A percentile compares a stretch with the other conserved stretches of the same genome.
Evolutionary conservation across 2,797 vertebrate genomes (phyloP).

Genomic region (Tinamus major): DNA sequence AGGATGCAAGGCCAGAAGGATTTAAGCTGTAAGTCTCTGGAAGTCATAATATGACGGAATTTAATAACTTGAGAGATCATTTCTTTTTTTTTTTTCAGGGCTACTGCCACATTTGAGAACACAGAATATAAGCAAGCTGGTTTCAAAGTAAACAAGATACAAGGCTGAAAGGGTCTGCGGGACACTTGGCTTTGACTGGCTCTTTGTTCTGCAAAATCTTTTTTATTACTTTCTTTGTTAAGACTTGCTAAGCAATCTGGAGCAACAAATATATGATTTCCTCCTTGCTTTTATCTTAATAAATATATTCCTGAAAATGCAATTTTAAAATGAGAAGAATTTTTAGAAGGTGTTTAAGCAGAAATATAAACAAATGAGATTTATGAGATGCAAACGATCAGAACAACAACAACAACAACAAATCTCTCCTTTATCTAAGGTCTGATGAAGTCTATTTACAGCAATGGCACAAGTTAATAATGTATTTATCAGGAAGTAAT

Average conservation of each 20-base stretch:
- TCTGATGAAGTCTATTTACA: neutral
- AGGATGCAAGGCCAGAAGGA: rapidly evolving
- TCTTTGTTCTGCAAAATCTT: neutral
- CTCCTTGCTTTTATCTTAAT: neutral
- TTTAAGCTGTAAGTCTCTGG: neutral
- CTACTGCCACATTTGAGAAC: neutral
- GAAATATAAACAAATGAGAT: neutral
- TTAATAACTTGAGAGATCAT: neutral
- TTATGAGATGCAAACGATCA: neutral
- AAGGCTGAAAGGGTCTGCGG: neutral
- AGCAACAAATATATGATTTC: neutral
- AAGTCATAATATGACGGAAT: neutral
- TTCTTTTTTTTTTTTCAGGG: neutral
- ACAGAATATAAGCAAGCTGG: neutral
- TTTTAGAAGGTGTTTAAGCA: neutral
- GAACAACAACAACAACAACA: neutral
- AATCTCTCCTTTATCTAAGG: neutral
- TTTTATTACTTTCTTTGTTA: neutral
- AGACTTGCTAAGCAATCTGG: neutral
- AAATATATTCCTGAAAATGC: neutral
- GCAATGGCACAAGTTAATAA: neutral
- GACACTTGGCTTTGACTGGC: rapidly evolving
- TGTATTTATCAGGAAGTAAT: neutral
- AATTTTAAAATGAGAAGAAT: neutral
- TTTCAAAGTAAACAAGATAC: neutral